phyloP scores from a whole-genome alignment of 2,888 invertebrate species.

The Crepidodera aurea region DNA sequence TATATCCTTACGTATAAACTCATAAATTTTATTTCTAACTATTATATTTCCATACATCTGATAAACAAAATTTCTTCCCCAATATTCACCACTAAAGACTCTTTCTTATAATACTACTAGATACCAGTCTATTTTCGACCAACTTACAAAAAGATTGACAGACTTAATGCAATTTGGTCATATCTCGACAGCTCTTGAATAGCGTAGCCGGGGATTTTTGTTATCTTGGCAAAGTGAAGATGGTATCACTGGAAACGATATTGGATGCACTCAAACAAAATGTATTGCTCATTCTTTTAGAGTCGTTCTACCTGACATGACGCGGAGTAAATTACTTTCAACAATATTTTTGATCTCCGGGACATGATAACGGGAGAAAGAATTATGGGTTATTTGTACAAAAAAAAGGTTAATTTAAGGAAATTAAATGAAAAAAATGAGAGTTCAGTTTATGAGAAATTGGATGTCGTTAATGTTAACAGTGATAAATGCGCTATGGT shows the following conservation, averaged over 20 bases:
- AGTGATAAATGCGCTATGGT: neutral
- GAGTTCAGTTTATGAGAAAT: neutral
- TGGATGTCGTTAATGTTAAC: constrained; percentile 1
- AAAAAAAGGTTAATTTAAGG: constrained; percentile 2
- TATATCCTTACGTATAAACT: no score
- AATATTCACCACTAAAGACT: neutral
- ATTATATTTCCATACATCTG: no score
- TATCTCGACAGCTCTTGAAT: constrained; percentile 44
- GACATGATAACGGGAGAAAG: constrained; percentile 6
- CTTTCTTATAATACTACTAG: neutral
- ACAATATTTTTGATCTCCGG: constrained; percentile 18
- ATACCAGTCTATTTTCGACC: constrained; percentile 24
- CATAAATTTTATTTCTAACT: no score
- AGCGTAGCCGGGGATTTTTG: constrained; percentile 43
- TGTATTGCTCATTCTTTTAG: constrained; percentile 46
- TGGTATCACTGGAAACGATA: constrained; percentile 44
- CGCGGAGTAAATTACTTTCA: constrained; percentile 22
- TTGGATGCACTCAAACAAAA: constrained; percentile 44
- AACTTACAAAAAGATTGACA: constrained; percentile 37
- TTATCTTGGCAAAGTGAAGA: constrained; percentile 41
- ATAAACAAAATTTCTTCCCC: neutral
- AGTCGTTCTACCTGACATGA: constrained; percentile 21
- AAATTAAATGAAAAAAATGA: constrained; percentile 11
- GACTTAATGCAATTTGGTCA: constrained; percentile 46
- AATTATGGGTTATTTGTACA: constrained; percentile 8